Base-by-base conservation (phyloP, 2,797 vertebrate species). In the Cheirogaleus major region DNA sequence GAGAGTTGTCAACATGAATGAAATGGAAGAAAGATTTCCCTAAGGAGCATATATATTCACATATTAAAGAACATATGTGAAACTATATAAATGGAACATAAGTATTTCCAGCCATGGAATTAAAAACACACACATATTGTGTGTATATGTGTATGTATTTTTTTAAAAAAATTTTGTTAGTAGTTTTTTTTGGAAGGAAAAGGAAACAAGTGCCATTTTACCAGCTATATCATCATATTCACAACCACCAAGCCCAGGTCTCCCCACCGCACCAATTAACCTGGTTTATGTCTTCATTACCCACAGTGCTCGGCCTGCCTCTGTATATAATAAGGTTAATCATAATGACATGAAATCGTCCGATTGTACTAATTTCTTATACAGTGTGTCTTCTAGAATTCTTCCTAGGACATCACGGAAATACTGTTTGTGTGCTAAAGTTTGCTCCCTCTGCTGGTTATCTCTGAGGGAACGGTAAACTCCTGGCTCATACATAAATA, bases 401-500 rank as follows among this genome's bases (percentile, higher is more conserved):
- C 73, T 25, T 23, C 5, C 73, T 90, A 70, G 96, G 96, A 93
- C 90, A 72, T 70, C 43, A 61, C 89, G 69, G 92, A 94, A 94
- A 70, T 50, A 0, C 20, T 89, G 95, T 2, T 89, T 43, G 7
- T 93, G 78, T 78, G 78, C 93, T 95, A 73, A 98, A 95, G 95
- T 48, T n/a, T 88, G 91, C 97, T 97, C 97, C 98, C 97, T 98
- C 97, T 98, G 92, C 98, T 96, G 98, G 97, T 95, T 97, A 87
- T 87, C 93, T 72, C 83, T 52, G 91, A 94, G 93, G 97, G 96
- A 97, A 86, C 95, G 95, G 84, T 84, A 92, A 96, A 95, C 90
- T 27, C 52, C 11, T 0, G 43, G 84, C 73, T 95, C 59, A 3
- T 12, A 45, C 7, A 89, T 67, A 67, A 30, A 27, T 63, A 35